Conservation (phyloP, 2,888 invertebrate genomes). For the Patella pellucida region DNA sequence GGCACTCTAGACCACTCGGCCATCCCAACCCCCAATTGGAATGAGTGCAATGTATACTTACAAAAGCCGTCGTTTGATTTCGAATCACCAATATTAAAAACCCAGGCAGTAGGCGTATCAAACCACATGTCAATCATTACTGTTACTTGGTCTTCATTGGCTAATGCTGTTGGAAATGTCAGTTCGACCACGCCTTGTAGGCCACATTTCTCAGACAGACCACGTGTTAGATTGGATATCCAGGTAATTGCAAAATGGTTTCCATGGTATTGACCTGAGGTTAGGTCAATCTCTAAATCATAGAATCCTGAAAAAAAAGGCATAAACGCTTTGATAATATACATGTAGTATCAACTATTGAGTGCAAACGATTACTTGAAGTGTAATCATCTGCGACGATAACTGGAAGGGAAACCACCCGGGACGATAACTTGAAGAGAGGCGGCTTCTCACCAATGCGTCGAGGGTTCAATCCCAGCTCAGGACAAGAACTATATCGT, state of each 20-base stretch:
- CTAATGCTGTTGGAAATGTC: slow-evolving; percentile 16
- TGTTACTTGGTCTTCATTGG: neutral
- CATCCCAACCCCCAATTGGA: no score
- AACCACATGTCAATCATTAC: slow-evolving; percentile 22
- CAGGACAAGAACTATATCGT: no score
- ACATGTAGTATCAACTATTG: neutral
- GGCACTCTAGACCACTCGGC: no score
- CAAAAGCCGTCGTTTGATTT: slow-evolving; percentile 30
- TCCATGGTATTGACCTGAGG: neutral
- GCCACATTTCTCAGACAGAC: neutral
- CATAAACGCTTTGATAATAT: neutral
- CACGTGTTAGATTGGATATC: neutral
- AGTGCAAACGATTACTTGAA: neutral
- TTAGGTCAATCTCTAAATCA: neutral
- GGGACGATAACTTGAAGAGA: neutral
- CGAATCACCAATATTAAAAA: slow-evolving; percentile 34
- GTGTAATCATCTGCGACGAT: neutral
- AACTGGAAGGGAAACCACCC: neutral
- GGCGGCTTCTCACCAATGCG: no score
- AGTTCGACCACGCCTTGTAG: slow-evolving; percentile 23
- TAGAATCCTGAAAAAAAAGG: neutral
- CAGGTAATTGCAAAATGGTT: neutral
- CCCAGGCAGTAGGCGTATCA: slow-evolving; percentile 22
- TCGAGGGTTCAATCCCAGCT: no score
- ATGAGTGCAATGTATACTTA: slow-evolving; percentile 6